Evolutionary conservation across 2,797 vertebrate genomes (phyloP).

Genomic region (Poecilia wingei): DNA sequence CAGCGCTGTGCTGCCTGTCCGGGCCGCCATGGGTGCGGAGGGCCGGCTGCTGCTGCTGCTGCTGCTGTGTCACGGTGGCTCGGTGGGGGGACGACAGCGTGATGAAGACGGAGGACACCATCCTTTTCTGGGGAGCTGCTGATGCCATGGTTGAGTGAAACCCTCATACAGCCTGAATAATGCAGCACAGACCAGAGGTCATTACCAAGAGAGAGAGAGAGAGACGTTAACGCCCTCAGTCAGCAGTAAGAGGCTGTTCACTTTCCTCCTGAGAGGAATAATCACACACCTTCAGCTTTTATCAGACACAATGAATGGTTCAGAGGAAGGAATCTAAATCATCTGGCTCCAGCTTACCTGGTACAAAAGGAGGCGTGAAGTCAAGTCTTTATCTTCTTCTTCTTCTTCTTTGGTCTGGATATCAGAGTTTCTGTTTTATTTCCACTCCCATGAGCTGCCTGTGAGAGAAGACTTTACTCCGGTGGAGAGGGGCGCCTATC

Average conservation of each 20-base stretch:
- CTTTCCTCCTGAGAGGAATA: slow-evolving; percentile 39
- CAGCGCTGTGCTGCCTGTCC: slow-evolving; percentile 47
- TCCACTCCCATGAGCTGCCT: slow-evolving; percentile 72
- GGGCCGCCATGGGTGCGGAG: slow-evolving; percentile 62
- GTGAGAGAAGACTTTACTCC: slow-evolving; percentile 71
- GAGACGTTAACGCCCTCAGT: slow-evolving; percentile 26
- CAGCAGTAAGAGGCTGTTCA: slow-evolving; percentile 27
- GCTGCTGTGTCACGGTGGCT: slow-evolving; percentile 74
- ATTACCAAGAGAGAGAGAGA: background rate
- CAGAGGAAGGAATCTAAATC: slow-evolving; percentile 44
- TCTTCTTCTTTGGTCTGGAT: slow-evolving; percentile 50
- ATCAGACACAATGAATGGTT: slow-evolving; percentile 59
- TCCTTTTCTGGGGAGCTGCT: slow-evolving; percentile 81
- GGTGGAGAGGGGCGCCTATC: slow-evolving; percentile 72
- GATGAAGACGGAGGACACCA: slow-evolving; percentile 92
- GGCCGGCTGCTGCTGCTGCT: slow-evolving; percentile 66
- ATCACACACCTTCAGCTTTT: slow-evolving; percentile 45
- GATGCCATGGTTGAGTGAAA: slow-evolving; percentile 73
- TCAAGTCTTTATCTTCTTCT: slow-evolving; percentile 39
- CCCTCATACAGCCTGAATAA: slow-evolving; percentile 33
- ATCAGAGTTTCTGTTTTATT: slow-evolving; percentile 63
- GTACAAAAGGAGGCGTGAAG: slow-evolving; percentile 36
- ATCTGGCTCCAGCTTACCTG: slow-evolving; percentile 68
- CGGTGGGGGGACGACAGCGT: slow-evolving; percentile 85
- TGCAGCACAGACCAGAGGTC: slow-evolving; percentile 21